Evolutionary conservation across 2,797 vertebrate genomes (phyloP).

Genomic region (Gymnocypris eckloni): DNA sequence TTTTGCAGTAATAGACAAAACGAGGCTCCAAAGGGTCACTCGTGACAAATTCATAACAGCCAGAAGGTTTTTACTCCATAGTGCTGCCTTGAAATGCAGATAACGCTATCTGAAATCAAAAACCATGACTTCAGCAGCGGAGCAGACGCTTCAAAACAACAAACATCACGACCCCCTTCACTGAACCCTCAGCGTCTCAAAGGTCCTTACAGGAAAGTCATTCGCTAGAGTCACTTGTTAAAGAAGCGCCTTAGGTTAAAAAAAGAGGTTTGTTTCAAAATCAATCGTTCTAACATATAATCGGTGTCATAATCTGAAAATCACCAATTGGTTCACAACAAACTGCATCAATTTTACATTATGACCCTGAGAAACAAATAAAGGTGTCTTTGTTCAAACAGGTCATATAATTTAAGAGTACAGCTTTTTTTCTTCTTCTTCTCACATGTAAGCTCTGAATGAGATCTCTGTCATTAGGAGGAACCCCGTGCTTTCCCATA

Average conservation of each 20-base stretch:
- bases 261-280: not conserved
- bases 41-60: slow-evolving; percentile 14
- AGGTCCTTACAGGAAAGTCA: not conserved
- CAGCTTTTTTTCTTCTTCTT: slow-evolving; percentile 40
- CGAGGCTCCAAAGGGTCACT: slow-evolving; percentile 14
- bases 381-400: slow-evolving; percentile 20
- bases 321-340: no score
- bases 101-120: slow-evolving; percentile 45
- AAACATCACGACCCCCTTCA: not conserved
- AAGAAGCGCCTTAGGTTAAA: not conserved
- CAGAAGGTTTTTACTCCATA: slow-evolving; percentile 16
- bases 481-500: slow-evolving; percentile 55
- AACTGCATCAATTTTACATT: not conserved
- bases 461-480: slow-evolving; percentile 44
- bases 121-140: slow-evolving; percentile 53
- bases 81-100: slow-evolving; percentile 50
- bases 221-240: not conserved
- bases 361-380: not conserved
- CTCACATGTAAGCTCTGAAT: slow-evolving; percentile 49
- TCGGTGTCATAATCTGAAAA: not conserved
- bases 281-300: not conserved
- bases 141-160: slow-evolving; percentile 24
- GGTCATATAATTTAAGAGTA: slow-evolving; percentile 28
- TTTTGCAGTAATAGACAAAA: not conserved
- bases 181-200: not conserved